Percentiles rank a stretch among this genome's conserved stretches.
Conservation (phyloP, 2,797 vertebrate species). For the Alouatta caraya region DNA sequence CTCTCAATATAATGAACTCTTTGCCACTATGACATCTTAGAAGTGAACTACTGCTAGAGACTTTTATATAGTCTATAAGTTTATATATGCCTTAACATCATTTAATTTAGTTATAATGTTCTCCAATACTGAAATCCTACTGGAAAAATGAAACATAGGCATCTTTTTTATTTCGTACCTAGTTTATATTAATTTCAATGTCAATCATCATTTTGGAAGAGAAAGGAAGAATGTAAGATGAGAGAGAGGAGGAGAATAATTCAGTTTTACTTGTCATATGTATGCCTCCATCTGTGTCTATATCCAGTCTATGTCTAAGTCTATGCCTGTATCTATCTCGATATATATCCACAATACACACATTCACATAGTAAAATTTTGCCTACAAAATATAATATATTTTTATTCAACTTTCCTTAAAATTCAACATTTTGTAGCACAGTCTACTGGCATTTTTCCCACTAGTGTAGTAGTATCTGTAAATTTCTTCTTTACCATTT, state of each 20-base stretch:
- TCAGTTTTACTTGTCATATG: not conserved
- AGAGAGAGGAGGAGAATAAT: not conserved
- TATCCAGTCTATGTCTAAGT: not conserved
- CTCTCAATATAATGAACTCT: not conserved
- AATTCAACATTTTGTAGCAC: not conserved
- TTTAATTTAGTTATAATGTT: conserved; percentile 1
- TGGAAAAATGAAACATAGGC: not conserved
- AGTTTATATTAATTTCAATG: not conserved
- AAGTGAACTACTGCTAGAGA: not conserved
- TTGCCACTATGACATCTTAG: not conserved
- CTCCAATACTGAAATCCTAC: not conserved
- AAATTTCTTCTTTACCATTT: not conserved
- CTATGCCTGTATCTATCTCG: not conserved
- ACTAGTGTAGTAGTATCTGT: not conserved
- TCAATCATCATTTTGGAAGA: not conserved
- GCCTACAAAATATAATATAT: not conserved
- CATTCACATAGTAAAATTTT: not conserved
- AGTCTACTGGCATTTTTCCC: not conserved
- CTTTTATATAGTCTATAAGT: not conserved
- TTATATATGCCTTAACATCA: not conserved
- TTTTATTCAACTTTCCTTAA: not conserved
- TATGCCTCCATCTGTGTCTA: not conserved
- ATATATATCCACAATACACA: not conserved
- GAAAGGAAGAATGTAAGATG: not conserved
- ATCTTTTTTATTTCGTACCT: not conserved